phyloP scores from a whole-genome alignment of 2,797 vertebrate genomes.

The Loris lydekkerianus region DNA sequence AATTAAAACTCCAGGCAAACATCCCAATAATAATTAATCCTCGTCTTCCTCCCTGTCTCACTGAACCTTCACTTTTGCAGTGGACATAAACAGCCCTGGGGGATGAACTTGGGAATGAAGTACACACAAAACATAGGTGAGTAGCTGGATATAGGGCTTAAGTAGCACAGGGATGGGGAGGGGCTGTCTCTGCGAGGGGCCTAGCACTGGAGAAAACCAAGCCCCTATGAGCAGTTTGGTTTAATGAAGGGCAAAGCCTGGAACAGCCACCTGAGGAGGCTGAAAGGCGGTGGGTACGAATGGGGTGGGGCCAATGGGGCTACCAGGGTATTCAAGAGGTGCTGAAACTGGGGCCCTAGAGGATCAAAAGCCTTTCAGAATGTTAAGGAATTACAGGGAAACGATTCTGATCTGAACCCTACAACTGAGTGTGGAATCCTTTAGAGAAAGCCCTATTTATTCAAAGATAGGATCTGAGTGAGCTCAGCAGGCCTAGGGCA shows the following conservation, averaged over 20 bases:
- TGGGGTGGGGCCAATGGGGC: fast-evolving
- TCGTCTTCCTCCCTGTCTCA: not conserved
- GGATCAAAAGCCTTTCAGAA: not conserved
- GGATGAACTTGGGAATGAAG: not conserved
- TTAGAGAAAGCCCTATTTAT: not conserved
- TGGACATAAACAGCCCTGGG: not conserved
- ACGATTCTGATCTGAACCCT: not conserved
- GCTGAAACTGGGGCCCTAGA: not conserved
- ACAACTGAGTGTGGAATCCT: not conserved
- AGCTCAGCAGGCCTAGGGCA: not conserved
- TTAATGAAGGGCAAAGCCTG: not conserved
- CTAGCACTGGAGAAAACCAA: not conserved
- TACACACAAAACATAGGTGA: not conserved
- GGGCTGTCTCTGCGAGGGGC: not conserved
- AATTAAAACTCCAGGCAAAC: slow-evolving; percentile 17
- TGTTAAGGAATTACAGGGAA: not conserved
- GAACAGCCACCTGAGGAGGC: not conserved
- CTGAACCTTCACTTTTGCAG: not conserved
- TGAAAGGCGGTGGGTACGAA: not conserved
- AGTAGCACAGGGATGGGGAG: not conserved
- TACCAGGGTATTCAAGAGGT: not conserved
- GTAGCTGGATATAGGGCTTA: not conserved
- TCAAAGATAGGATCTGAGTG: not conserved
- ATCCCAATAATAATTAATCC: not conserved
- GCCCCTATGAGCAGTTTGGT: not conserved